phyloP scores from a whole-genome alignment of 2,888 invertebrate species.

The Parapristionchus giblindavisi region DNA sequence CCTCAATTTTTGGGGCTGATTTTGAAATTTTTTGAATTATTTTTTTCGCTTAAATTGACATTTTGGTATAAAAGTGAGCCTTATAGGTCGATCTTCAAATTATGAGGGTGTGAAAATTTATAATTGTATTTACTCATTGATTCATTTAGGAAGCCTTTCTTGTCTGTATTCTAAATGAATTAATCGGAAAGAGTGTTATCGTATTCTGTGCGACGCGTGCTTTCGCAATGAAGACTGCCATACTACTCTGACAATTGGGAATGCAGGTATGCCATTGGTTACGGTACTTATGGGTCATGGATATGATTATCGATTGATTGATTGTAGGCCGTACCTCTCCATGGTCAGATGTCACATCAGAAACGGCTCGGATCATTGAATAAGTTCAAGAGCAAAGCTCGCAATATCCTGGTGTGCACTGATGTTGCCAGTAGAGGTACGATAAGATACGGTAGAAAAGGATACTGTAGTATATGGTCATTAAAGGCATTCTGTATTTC shows the following conservation, averaged over 20 bases:
- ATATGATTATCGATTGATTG: background rate
- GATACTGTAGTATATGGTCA: too few species aligned
- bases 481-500: background rate
- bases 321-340: slow-evolving; percentile 93
- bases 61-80: too few species aligned
- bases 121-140: too few species aligned
- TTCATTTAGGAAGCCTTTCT: slow-evolving; percentile 94
- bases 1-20: too few species aligned
- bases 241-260: slow-evolving; percentile 88
- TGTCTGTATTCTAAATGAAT: slow-evolving; percentile 91
- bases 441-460: background rate
- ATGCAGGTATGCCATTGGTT: too few species aligned
- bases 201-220: slow-evolving; percentile 96
- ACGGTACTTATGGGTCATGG: too few species aligned
- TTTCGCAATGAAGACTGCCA: slow-evolving; percentile 86
- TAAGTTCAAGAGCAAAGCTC: slow-evolving; percentile 91
- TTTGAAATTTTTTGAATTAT: too few species aligned
- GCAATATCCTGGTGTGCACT: slow-evolving; percentile 95
- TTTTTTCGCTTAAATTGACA: too few species aligned
- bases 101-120: too few species aligned
- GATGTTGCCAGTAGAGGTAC: slow-evolving; percentile 89
- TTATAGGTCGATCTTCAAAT: too few species aligned
- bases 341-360: slow-evolving; percentile 96
- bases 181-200: slow-evolving; percentile 91
- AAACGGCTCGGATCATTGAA: slow-evolving; percentile 92